phyloP scores from a whole-genome alignment of 2,113 vertebrate genomes.

The Dermatemys mawii region DNA sequence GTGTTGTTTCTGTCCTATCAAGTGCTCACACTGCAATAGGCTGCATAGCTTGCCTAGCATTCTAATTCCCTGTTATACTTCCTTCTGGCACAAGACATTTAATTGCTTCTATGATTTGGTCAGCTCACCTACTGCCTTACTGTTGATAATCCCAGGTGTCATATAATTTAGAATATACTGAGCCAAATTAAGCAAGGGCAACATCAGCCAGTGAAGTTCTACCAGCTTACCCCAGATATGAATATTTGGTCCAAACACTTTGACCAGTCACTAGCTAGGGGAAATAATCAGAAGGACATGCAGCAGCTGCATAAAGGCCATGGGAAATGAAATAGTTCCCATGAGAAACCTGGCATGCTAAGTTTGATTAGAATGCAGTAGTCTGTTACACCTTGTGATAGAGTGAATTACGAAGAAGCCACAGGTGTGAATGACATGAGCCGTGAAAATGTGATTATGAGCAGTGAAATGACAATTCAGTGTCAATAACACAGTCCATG shows the following conservation, averaged over 20 bases:
- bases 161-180: background rate
- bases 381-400: conserved; percentile 51
- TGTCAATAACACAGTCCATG: conserved; percentile 29
- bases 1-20: background rate
- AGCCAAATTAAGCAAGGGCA: background rate
- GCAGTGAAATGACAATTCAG: conserved; percentile 23
- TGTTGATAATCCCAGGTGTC: conserved; percentile 22
- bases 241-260: conserved; percentile 30
- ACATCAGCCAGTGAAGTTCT: background rate
- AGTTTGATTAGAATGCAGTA: conserved; percentile 43
- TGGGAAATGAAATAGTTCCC: conserved; percentile 67
- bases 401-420: conserved; percentile 67
- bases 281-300: conserved; percentile 63
- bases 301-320: conserved; percentile 52
- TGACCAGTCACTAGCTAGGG: conserved; percentile 35
- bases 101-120: background rate
- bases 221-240: background rate
- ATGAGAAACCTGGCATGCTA: conserved; percentile 64
- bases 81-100: background rate
- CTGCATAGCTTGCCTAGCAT: background rate
- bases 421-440: conserved; percentile 65
- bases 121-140: background rate
- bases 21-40: background rate
- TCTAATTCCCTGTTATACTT: background rate
- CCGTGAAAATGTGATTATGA: conserved; percentile 63